A percentile compares a stretch with the other conserved stretches of the same genome.
Evolutionary conservation across 2,888 invertebrate species (phyloP).

Genomic region (Elysia crispata): DNA sequence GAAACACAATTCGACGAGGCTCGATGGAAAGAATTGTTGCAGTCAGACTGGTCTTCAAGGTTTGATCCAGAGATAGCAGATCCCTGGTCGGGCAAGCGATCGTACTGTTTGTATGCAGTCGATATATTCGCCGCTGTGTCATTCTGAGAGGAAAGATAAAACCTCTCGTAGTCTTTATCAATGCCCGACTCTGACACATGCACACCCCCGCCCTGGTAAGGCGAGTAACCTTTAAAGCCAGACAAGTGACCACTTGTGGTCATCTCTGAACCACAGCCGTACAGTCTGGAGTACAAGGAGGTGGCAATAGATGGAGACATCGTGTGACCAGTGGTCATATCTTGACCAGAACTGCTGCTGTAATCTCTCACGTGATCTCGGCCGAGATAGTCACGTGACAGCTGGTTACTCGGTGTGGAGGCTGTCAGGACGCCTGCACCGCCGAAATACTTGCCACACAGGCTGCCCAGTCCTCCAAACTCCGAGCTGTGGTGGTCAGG

Average conservation of each 20-base stretch:
- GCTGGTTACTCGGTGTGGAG: background rate
- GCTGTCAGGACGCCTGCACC: background rate
- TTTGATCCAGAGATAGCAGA: no score
- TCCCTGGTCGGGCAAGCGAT: no score
- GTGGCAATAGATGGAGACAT: slow-evolving; percentile 1
- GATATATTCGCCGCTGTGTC: background rate
- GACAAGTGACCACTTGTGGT: slow-evolving; percentile 13
- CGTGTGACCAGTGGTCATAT: background rate
- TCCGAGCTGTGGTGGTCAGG: slow-evolving; percentile 24
- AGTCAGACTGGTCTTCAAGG: background rate
- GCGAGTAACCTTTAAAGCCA: slow-evolving; percentile 39
- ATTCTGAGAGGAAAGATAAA: slow-evolving; percentile 24
- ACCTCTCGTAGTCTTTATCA: slow-evolving; percentile 42
- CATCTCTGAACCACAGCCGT: background rate
- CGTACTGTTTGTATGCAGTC: no score
- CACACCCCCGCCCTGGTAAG: background rate
- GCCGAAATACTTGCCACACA: slow-evolving; percentile 17
- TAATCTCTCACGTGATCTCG: slow-evolving; percentile 24
- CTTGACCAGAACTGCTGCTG: background rate
- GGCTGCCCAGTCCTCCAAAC: slow-evolving; percentile 15
- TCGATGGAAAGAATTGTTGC: no score
- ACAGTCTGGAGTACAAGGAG: slow-evolving; percentile 38
- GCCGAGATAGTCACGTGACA: slow-evolving; percentile 10
- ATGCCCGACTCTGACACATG: background rate
- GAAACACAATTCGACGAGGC: no score